Evolutionary conservation across 2,113 vertebrate genomes (phyloP).

Genomic region (Myotis lucifugus): DNA sequence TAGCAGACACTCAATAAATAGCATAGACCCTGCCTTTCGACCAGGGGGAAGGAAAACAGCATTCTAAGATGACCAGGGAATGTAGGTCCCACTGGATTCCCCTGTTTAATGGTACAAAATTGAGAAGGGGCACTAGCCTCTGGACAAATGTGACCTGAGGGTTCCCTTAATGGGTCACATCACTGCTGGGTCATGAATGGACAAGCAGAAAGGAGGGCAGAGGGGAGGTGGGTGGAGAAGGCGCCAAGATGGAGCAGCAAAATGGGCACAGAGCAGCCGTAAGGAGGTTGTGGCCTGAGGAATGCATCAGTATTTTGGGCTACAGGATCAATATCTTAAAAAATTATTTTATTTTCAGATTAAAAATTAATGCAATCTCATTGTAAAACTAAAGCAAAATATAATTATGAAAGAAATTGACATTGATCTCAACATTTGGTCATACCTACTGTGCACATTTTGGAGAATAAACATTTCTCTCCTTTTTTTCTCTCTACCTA

Average conservation of each 20-base stretch:
- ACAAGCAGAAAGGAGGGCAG: neutral
- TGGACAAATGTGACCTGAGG: neutral
- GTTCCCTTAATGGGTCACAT: neutral
- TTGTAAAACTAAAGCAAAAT: neutral
- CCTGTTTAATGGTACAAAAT: neutral
- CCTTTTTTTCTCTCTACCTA: neutral
- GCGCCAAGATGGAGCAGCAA: fast-evolving
- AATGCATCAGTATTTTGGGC: neutral
- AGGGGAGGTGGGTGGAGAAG: fast-evolving
- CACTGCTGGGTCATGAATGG: neutral
- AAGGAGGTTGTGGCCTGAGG: neutral
- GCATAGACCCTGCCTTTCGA: neutral
- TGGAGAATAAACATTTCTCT: neutral
- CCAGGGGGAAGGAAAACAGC: neutral
- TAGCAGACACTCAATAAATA: neutral
- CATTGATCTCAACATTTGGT: neutral
- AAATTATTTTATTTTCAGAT: neutral
- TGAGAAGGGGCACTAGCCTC: neutral
- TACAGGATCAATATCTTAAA: neutral
- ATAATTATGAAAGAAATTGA: neutral
- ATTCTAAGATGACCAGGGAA: neutral
- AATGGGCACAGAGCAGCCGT: too few relatives aligned
- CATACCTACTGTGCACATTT: neutral
- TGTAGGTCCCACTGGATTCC: neutral
- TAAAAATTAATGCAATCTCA: neutral